These are phyloP conservation scores for Chymomyza costata DNA, from an alignment of 1,140 invertebrate species.

Conservation along the genomic window DNA sequence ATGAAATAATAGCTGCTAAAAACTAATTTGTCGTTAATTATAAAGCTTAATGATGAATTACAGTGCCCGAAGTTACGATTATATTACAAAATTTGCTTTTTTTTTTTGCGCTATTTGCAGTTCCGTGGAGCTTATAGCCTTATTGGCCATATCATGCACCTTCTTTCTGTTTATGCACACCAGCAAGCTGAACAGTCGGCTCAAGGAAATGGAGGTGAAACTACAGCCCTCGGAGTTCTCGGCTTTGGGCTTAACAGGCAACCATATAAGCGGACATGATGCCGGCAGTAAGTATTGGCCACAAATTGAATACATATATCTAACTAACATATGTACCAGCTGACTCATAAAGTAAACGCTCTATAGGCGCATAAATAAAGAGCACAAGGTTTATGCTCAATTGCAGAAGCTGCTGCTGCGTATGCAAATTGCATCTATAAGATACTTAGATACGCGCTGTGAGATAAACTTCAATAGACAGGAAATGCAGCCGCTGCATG, in stretches of 20 bases:
- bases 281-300: conserved; percentile 66
- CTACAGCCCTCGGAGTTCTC: conserved; percentile 85
- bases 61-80: no score
- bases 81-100: conserved; percentile 16
- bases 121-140: conserved; percentile 84
- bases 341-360: neutral
- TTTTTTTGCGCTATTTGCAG: conserved; percentile 74
- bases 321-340: conserved; percentile 11
- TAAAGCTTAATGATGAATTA: conserved; percentile 54
- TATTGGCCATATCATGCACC: conserved; percentile 86
- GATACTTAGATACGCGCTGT: neutral
- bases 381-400: conserved; percentile 51
- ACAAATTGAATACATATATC: conserved; percentile 21
- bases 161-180: conserved; percentile 89
- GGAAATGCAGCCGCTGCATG: neutral
- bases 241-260: conserved; percentile 82
- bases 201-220: conserved; percentile 85
- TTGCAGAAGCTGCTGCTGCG: conserved; percentile 50
- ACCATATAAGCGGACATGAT: conserved; percentile 74
- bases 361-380: no score
- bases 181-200: conserved; percentile 84
- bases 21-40: conserved; percentile 68
- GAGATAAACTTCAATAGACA: neutral
- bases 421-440: conserved; percentile 12
- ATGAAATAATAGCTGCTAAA: conserved; percentile 69